Conservation (phyloP, 2,888 invertebrate genomes). For the Coenonympha glycerion region DNA sequence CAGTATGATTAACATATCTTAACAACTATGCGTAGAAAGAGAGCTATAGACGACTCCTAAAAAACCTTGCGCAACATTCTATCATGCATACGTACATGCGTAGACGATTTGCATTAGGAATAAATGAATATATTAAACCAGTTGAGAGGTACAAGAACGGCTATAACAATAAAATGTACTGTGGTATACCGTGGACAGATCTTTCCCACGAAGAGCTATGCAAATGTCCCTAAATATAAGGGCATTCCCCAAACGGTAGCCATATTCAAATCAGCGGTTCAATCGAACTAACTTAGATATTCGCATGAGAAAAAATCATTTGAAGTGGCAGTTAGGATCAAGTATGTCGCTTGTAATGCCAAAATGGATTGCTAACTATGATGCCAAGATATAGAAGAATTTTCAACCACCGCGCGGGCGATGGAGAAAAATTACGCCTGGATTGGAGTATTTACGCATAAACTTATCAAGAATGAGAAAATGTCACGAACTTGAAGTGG, state of each 20-base stretch:
- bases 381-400: neutral
- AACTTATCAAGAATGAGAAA: too few species aligned
- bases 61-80: neutral
- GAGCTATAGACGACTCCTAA: neutral
- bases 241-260: conserved; percentile 42
- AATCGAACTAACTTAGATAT: too few species aligned
- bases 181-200: conserved; percentile 1
- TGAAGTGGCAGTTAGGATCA: too few species aligned
- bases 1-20: neutral
- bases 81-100: conserved; percentile 1
- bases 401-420: neutral
- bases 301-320: neutral
- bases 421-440: too few species aligned
- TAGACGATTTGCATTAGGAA: conserved; percentile 3
- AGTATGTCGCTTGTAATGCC: too few species aligned
- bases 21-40: neutral
- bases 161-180: conserved; percentile 9
- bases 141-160: neutral
- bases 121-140: conserved; percentile 3
- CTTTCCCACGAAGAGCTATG: conserved; percentile 57
- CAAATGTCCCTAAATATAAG: conserved; percentile 41
- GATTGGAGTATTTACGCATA: too few species aligned
- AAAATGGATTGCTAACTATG: neutral
- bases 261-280: conserved; percentile 39
- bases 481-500: too few species aligned